Conservation (phyloP, 2,888 invertebrate species). For the Brachypalpus laphriformis region DNA sequence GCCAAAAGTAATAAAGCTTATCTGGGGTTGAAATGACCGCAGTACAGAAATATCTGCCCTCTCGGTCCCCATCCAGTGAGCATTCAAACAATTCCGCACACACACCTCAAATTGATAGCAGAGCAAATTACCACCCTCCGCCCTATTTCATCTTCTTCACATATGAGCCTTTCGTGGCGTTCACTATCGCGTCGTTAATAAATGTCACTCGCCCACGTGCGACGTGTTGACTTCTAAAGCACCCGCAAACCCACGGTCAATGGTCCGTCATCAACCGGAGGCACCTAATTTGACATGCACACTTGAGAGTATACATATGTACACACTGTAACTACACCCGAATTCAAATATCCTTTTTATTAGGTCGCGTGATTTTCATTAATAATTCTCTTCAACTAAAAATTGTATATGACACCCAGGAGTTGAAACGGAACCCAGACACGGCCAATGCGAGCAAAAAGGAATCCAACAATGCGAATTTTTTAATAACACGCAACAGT, state of each 20-base stretch:
- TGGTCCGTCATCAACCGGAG: not conserved
- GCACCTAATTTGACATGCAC: constrained; percentile 21
- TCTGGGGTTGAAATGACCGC: constrained; percentile 25
- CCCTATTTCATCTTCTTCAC: not conserved
- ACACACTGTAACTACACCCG: not conserved
- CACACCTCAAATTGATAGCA: constrained; percentile 29
- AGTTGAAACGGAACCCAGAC: constrained; percentile 60
- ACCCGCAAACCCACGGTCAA: not conserved
- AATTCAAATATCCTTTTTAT: constrained; percentile 64
- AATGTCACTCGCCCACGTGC: constrained; percentile 21
- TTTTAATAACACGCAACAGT: constrained; percentile 68
- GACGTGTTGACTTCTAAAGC: constrained; percentile 20
- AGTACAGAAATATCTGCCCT: constrained; percentile 1
- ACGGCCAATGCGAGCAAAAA: constrained; percentile 8
- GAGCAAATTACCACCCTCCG: constrained; percentile 16
- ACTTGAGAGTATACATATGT: constrained; percentile 3
- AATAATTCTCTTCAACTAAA: constrained; percentile 50
- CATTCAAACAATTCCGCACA: constrained; percentile 7
- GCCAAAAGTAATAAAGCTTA: constrained; percentile 59
- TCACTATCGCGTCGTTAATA: constrained; percentile 7
- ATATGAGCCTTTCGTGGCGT: not conserved
- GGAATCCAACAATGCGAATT: constrained; percentile 17
- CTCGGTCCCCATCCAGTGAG: not conserved
- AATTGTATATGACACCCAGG: constrained; percentile 54
- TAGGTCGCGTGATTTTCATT: constrained; percentile 67